A percentile compares a stretch with the other conserved stretches of the same genome.
These are phyloP conservation scores for Oenanthe oenanthe DNA, from an alignment of 2,113 vertebrate genomes.

Conservation along the genomic window DNA sequence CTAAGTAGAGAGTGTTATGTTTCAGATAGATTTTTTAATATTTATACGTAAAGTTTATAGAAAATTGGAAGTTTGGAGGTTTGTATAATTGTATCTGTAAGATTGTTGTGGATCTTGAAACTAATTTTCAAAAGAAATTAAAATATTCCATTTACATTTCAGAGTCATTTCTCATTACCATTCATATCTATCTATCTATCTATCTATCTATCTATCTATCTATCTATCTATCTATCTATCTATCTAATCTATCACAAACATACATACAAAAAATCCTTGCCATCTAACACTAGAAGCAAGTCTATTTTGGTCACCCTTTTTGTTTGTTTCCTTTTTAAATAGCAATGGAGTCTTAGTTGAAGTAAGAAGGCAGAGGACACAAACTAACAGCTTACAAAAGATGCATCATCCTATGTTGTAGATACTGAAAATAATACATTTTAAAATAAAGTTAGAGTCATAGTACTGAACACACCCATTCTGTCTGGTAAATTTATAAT, in stretches of 20 bases:
- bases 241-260: not conserved
- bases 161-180: not conserved
- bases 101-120: not conserved
- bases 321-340: not conserved
- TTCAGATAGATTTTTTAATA: not conserved
- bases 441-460: not conserved
- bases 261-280: not conserved
- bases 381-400: not conserved
- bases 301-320: not conserved
- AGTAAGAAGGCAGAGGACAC: not conserved
- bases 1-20: rapidly evolving
- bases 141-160: not conserved
- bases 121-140: not conserved
- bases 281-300: not conserved
- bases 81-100: not conserved
- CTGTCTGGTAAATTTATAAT: not conserved
- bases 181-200: not conserved
- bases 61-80: not conserved
- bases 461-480: not conserved
- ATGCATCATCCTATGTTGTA: not conserved
- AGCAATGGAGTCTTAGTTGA: not conserved
- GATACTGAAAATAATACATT: not conserved
- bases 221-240: not conserved
- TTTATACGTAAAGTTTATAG: not conserved
- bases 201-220: not conserved